Base-by-base conservation (phyloP, 2,888 invertebrate genomes). In the Lobophora halterata region DNA sequence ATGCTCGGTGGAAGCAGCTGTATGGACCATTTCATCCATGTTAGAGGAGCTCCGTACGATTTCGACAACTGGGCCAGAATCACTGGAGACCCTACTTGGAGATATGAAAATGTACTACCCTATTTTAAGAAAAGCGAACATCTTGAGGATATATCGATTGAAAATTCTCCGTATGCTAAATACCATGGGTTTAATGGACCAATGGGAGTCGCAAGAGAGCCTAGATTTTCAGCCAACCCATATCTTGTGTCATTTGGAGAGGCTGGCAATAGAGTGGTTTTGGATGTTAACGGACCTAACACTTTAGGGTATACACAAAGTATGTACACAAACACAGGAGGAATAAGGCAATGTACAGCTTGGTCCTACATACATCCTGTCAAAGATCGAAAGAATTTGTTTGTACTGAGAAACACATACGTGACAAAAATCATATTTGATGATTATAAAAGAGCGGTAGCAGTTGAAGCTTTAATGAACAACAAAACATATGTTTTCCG, bases 291-390 rank as follows among this genome's bases (percentile, higher is more conserved):
- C 20, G 46, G 46, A 0, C 8, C 41, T 2, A 6, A 25, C 1
- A 38, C 29, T 14, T 6, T 82, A n/a, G 89, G 89, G 1, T 82
- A 80, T 29, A 71, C 80, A 0, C 76, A 79, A 41, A 64, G 82
- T 0, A 71, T 87, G 46, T 76, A 72, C 2, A 87, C 77, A 10
- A 69, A 86, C 48, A 73, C 75, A 11, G 58, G 71, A 16, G 88
- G 88, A 1, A 52, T 65, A n/a, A 62, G 89, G 18, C 85, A 83
- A 45, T 88, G 86, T 43, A 80, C 86, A 1, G 82, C 88, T 0
- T 77, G 77, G 24, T 73, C 83, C 14, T 92, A 80, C 49, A 56
- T 90, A 1, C 53, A 66, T 1, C 61, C 59, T 1, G 38, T 59
- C 1, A 71, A 49, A 39, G 39, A 63, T 1, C 57, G 72, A 19